Base-by-base conservation (phyloP, 2,113 vertebrate species). In the Tiliqua scincoides region DNA sequence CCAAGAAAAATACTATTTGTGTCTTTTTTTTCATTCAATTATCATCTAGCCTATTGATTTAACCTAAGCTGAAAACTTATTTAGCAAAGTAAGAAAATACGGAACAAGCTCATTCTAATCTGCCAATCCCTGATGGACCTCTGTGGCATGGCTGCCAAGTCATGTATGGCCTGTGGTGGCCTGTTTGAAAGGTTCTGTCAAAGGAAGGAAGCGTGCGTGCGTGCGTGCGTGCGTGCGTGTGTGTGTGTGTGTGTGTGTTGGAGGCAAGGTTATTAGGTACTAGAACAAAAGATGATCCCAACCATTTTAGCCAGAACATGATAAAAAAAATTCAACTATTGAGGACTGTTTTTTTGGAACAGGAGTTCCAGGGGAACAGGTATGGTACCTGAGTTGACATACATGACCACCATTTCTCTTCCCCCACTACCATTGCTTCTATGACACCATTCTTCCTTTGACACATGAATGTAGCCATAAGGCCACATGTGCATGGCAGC, bases 21-120 rank as follows among this genome's bases (percentile, higher is more conserved):
- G 82, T 84, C 85, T n/a, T 93, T 90, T 87, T 93, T 95, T 95
- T 93, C 92, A 95, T 94, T 96, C 93, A 87, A 94, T 97, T 96
- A 96, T 93, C 77, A 61, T 86, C 86, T 89, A 78, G 59, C 92
- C 6, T 89, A 95, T 96, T 92, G 93, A 95, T 93, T 95, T 92
- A 93, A 86, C 17, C n/a, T 37, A 79, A 85, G n/a, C 82, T 81
- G 85, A 94, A 94, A 95, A 89, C 80, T 59, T 93, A 93, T 90
- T 95, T 93, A 89, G 62, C 78, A 87, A 91, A 90, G 85, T 88
- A 91, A 89, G 48, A 92, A 92, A 92, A 71, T 82, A 48, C 14
- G 72, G 73, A 73, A 79, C 80, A 79, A 40, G 1, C 43, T 77
- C 54, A 73, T 21, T 87, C 61, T 89, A 79, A 82, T 82, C 40